Conservation (phyloP, 2,113 vertebrate genomes). For the Enhydra lutris region DNA sequence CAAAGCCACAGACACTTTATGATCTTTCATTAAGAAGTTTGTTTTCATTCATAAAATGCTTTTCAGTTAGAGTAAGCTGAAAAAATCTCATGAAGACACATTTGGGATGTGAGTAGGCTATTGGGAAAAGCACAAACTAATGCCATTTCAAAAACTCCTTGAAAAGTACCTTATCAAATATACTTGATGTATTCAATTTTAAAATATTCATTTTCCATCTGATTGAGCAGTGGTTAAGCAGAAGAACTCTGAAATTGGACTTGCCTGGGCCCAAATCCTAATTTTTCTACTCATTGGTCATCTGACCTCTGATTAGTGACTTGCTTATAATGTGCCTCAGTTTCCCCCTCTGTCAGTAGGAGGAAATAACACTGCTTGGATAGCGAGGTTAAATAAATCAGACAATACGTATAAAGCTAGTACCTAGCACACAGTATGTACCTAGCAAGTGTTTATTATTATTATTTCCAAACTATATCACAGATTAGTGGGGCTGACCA, state of each 20-base stretch:
- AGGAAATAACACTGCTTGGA: neutral
- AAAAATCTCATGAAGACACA: neutral
- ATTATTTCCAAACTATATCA: constrained; percentile 31
- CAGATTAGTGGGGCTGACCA: neutral
- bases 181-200: neutral
- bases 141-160: neutral
- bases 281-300: neutral
- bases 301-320: neutral
- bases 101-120: neutral
- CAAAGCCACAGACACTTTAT: neutral
- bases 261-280: neutral
- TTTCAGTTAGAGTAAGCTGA: constrained; percentile 39
- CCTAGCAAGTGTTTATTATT: neutral
- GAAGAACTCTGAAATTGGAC: neutral
- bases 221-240: neutral
- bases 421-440: neutral
- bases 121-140: constrained; percentile 7
- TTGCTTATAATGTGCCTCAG: neutral
- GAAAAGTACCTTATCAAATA: neutral
- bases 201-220: constrained; percentile 1
- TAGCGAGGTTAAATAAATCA: neutral
- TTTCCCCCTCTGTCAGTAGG: neutral
- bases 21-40: constrained; percentile 40
- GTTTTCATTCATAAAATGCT: constrained; percentile 29
- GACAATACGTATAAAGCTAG: neutral